A percentile compares a stretch with the other conserved stretches of the same genome.
Conservation (phyloP, 2,797 vertebrate species). For the Botia kubotai region DNA sequence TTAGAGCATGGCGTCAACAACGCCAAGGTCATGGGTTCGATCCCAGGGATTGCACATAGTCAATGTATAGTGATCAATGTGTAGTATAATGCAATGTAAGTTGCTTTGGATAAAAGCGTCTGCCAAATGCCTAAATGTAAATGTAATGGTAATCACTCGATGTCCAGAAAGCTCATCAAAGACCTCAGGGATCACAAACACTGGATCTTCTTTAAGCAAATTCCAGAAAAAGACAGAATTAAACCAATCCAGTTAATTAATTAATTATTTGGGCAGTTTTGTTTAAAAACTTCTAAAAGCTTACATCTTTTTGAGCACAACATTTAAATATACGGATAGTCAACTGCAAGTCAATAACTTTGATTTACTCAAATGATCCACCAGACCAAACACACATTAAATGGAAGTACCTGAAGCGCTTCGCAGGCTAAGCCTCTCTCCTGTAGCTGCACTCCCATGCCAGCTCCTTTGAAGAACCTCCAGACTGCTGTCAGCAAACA, state of each 20-base stretch:
- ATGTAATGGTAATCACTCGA: conserved; percentile 74
- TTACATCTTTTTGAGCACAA: no score
- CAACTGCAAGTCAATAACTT: no score
- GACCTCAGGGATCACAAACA: conserved; percentile 84
- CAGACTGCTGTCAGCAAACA: conserved; percentile 89
- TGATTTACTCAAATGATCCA: no score
- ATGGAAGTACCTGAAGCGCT: conserved; percentile 82
- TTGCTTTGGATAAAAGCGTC: no score
- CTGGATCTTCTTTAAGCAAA: conserved; percentile 78
- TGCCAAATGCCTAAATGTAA: no score
- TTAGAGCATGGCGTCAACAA: no score
- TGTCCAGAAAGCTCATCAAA: conserved; percentile 79
- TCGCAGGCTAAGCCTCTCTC: conserved; percentile 84
- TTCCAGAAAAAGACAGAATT: conserved; percentile 68
- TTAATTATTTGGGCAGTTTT: neutral
- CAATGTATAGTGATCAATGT: no score
- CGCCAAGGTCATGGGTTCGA: no score
- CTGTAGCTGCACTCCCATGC: conserved; percentile 90
- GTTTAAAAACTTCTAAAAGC: no score
- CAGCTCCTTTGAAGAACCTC: conserved; percentile 88
- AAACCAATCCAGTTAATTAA: neutral
- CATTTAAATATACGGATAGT: no score
- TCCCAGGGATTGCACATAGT: no score
- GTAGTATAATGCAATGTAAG: no score
- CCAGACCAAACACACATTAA: neutral